Evolutionary conservation across 2,888 invertebrate species (phyloP).

Genomic region (Eilema caniola): DNA sequence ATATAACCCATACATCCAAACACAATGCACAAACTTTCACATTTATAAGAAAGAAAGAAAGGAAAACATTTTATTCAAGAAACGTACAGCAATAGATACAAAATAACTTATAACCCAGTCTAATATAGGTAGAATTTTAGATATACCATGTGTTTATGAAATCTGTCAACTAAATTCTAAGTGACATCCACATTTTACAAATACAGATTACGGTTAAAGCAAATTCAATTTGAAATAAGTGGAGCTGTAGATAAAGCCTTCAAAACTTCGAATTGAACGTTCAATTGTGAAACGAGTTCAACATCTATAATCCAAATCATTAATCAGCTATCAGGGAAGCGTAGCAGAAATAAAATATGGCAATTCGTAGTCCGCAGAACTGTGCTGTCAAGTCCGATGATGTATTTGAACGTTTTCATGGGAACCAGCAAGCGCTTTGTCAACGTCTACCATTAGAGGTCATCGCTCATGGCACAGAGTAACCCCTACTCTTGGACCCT

Average conservation of each 20-base stretch:
- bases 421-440: constrained; percentile 81
- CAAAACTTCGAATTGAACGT: constrained; percentile 5
- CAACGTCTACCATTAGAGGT: constrained; percentile 82
- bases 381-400: constrained; percentile 81
- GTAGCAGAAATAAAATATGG: constrained; percentile 85
- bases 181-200: background rate
- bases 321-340: constrained; percentile 80
- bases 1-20: too few relatives aligned
- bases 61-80: too few relatives aligned
- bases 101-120: too few relatives aligned
- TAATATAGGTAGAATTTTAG: too few relatives aligned
- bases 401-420: constrained; percentile 86
- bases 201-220: background rate
- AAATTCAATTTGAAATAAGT: constrained; percentile 1
- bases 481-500: constrained; percentile 51
- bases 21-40: background rate
- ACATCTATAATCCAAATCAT: constrained; percentile 68
- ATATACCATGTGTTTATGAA: background rate
- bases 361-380: constrained; percentile 80
- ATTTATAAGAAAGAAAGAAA: too few relatives aligned
- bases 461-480: constrained; percentile 75
- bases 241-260: background rate
- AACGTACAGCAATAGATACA: too few relatives aligned
- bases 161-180: background rate
- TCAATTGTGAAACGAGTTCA: constrained; percentile 35